Percentiles rank a stretch among this genome's conserved stretches.
Conservation (phyloP, 2,888 invertebrate genomes). For the Rugalucina vietnamica region DNA sequence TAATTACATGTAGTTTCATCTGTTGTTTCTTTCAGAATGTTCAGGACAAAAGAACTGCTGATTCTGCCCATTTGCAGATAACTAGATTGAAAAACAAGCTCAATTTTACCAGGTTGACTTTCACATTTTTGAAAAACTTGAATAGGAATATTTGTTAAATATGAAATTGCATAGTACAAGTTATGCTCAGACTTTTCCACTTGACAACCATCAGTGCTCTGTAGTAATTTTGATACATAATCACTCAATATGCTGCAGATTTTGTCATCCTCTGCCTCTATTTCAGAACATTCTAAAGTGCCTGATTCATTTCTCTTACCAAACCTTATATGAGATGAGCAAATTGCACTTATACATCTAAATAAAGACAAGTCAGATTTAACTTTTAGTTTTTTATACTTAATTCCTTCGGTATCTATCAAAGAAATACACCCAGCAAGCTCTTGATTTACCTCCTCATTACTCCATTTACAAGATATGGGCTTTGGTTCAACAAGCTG, state of each 20-base stretch:
- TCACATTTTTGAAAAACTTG: background rate
- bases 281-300: background rate
- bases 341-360: background rate
- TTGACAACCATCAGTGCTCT: background rate
- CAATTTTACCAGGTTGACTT: background rate
- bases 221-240: background rate
- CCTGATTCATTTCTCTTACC: background rate
- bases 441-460: background rate
- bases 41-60: background rate
- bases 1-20: background rate
- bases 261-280: background rate
- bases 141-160: background rate
- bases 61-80: background rate
- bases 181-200: background rate
- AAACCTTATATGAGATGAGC: background rate
- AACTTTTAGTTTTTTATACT: background rate
- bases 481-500: constrained; percentile 20
- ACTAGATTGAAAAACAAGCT: background rate
- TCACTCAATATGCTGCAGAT: background rate
- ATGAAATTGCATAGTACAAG: background rate
- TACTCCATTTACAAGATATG: background rate
- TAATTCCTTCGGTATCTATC: background rate
- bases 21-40: background rate
- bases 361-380: background rate
- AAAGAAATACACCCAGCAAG: background rate